These are phyloP conservation scores for Corythaixoides concolor DNA, from an alignment of 2,113 vertebrate genomes.

Conservation along the genomic window DNA sequence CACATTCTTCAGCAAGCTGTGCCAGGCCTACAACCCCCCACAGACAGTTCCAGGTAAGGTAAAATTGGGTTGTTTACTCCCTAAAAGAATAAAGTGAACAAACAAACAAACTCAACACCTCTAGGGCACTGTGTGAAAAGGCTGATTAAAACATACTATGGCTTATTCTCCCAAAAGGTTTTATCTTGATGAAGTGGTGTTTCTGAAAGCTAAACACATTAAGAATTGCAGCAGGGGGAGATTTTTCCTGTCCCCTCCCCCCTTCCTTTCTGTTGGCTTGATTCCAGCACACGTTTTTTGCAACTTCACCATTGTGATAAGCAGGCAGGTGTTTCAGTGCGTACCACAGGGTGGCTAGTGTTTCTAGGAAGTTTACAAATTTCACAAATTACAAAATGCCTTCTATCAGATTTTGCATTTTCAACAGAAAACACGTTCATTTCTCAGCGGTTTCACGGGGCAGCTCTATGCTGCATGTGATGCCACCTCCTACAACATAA, in stretches of 20 bases:
- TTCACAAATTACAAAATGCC: neutral
- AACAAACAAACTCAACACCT: neutral
- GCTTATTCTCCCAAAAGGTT: neutral
- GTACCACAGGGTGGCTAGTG: too few relatives aligned
- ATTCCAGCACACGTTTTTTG: neutral
- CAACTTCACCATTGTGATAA: neutral
- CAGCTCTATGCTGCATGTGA: neutral
- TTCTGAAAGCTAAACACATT: neutral
- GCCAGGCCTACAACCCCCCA: conserved; percentile 12
- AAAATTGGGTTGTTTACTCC: conserved; percentile 2
- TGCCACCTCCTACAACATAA: neutral
- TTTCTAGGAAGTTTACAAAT: neutral
- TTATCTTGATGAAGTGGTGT: neutral
- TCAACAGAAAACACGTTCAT: neutral
- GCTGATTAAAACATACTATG: neutral
- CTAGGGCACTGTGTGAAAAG: neutral
- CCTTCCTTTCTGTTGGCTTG: neutral
- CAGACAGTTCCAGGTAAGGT: neutral
- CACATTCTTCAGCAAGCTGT: conserved; percentile 53
- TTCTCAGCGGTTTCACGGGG: neutral
- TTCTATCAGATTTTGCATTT: neutral
- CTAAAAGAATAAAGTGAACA: neutral
- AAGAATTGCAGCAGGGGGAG: neutral
- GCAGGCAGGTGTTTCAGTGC: neutral
- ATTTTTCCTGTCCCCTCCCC: neutral